Conservation (phyloP, 2,888 invertebrate genomes). For the Volucella zonaria region DNA sequence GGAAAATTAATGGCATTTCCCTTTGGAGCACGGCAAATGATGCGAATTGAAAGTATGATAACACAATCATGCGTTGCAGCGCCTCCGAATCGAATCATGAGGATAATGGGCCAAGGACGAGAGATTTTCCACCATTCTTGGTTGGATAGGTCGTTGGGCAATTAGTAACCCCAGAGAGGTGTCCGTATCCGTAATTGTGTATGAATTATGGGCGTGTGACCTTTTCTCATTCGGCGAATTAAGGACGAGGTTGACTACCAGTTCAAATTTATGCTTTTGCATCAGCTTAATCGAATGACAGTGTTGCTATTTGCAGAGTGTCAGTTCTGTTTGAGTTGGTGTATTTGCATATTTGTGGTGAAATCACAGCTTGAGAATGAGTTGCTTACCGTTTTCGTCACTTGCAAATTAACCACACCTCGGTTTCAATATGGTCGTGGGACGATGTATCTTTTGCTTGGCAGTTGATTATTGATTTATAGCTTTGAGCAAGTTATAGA, state of each 20-base stretch:
- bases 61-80: conserved; percentile 70
- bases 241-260: conserved; percentile 6
- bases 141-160: conserved; percentile 21
- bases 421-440: conserved; percentile 21
- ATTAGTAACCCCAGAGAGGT: conserved; percentile 45
- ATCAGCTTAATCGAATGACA: not conserved
- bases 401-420: conserved; percentile 68
- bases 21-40: conserved; percentile 46
- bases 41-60: conserved; percentile 60
- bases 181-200: conserved; percentile 18
- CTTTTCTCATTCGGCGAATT: conserved; percentile 26
- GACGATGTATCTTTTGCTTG: conserved; percentile 10
- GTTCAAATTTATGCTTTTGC: conserved; percentile 33
- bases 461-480: conserved; percentile 60
- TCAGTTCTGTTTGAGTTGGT: not conserved
- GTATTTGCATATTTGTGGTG: conserved; percentile 28
- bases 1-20: conserved; percentile 57
- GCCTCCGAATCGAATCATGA: conserved; percentile 48
- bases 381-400: conserved; percentile 52
- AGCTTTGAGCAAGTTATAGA: conserved; percentile 23
- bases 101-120: conserved; percentile 63
- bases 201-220: conserved; percentile 64
- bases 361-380: conserved; percentile 15
- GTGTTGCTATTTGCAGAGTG: conserved; percentile 15
- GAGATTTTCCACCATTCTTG: conserved; percentile 3